Evolutionary conservation across 2,888 invertebrate genomes (phyloP).

Genomic region (Papilio elwesi): DNA sequence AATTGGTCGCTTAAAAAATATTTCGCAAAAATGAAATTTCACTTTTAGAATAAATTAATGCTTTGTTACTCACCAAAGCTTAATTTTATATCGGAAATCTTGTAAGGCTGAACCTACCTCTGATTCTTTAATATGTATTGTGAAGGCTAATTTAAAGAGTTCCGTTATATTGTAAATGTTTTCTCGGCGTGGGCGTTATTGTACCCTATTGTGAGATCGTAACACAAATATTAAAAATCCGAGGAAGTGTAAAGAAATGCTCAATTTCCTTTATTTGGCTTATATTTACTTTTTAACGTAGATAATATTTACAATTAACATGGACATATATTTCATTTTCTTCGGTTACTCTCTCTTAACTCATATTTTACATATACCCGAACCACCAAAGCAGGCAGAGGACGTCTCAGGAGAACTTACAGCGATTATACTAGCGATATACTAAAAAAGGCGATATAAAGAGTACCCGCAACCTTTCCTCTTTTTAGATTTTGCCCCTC

Average conservation of each 20-base stretch:
- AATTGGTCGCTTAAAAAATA: too few species aligned
- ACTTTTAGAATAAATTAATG: background rate
- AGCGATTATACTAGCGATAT: too few species aligned
- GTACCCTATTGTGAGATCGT: background rate
- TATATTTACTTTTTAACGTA: too few species aligned
- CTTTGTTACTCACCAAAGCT: background rate
- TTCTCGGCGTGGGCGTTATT: background rate
- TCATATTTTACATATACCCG: too few species aligned
- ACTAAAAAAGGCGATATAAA: too few species aligned
- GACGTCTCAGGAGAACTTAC: too few species aligned
- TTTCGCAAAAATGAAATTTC: background rate
- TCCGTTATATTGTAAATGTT: conserved; percentile 5
- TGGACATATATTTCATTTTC: too few species aligned
- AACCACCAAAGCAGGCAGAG: too few species aligned
- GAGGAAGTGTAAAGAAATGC: background rate
- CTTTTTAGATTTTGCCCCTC: too few species aligned
- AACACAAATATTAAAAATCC: background rate
- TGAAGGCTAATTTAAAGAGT: conserved; percentile 5
- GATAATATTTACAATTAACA: too few species aligned
- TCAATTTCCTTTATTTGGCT: background rate
- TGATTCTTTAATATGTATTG: background rate
- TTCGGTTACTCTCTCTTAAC: too few species aligned
- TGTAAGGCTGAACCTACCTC: background rate
- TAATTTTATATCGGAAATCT: background rate
- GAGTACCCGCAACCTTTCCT: too few species aligned